A percentile compares a stretch with the other conserved stretches of the same genome.
phyloP scores from a whole-genome alignment of 2,113 vertebrate genomes.

The Trinectes maculatus region DNA sequence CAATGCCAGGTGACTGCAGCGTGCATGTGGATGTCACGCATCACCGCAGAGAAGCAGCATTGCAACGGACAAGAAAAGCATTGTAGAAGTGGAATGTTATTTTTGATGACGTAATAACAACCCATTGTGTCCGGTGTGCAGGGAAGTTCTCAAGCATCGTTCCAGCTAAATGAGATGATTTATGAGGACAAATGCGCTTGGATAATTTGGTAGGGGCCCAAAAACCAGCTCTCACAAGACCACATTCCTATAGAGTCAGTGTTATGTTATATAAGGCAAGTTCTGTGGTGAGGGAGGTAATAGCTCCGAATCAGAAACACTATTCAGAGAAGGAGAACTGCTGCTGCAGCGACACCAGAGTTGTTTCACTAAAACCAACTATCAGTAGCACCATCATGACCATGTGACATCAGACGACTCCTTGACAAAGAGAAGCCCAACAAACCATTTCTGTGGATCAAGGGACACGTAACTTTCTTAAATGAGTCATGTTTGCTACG shows the following conservation, averaged over 20 bases:
- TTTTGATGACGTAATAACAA: not conserved
- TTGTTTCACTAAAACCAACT: not conserved
- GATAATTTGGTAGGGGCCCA: not conserved
- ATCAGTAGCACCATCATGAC: not conserved
- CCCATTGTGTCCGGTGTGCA: not conserved
- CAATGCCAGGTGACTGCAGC: too few species aligned
- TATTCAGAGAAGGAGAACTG: not conserved
- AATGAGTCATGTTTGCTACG: too few species aligned
- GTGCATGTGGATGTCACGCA: not conserved
- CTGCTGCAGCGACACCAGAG: too few species aligned
- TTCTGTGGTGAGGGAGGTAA: not conserved
- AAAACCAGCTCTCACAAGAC: not conserved
- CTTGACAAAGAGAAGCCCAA: not conserved
- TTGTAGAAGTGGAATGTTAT: not conserved
- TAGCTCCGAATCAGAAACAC: not conserved
- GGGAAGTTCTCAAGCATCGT: not conserved
- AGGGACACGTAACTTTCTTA: too few species aligned
- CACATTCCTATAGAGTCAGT: not conserved
- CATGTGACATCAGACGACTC: not conserved
- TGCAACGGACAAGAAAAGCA: not conserved
- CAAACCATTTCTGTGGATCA: not conserved
- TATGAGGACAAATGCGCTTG: not conserved
- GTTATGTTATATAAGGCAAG: not conserved
- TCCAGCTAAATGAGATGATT: not conserved
- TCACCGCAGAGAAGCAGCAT: not conserved